Percentiles rank a stretch among this genome's conserved stretches.
Evolutionary conservation across 2,888 invertebrate genomes (phyloP).

Genomic region (Parnassius apollo): DNA sequence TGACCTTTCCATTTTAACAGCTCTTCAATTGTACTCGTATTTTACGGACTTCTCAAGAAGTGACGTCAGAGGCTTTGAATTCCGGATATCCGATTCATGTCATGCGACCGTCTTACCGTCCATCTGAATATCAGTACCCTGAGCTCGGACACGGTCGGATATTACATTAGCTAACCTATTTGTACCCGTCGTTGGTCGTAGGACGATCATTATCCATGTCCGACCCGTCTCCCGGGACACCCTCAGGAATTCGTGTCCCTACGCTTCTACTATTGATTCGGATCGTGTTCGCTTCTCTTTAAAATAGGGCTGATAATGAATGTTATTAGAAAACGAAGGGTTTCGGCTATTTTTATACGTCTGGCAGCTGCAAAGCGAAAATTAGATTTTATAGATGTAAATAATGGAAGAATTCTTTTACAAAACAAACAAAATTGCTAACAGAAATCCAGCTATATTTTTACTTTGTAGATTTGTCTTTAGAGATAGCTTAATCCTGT

Average conservation of each 20-base stretch:
- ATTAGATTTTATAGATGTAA: slow-evolving; percentile 16
- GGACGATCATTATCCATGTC: slow-evolving; percentile 76
- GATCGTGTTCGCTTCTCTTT: slow-evolving; percentile 50
- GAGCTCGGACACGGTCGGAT: slow-evolving; percentile 69
- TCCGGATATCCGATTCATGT: slow-evolving; percentile 50
- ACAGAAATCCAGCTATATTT: too few species aligned
- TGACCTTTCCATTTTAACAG: too few species aligned
- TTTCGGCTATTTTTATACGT: slow-evolving; percentile 36
- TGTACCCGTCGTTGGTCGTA: slow-evolving; percentile 72
- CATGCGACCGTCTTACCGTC: slow-evolving; percentile 46
- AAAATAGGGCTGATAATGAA: slow-evolving; percentile 69
- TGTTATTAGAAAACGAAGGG: slow-evolving; percentile 41
- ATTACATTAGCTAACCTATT: slow-evolving; percentile 80
- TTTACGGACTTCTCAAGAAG: not conserved
- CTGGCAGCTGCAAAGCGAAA: slow-evolving; percentile 38
- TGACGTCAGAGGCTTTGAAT: slow-evolving; percentile 4
- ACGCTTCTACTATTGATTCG: slow-evolving; percentile 64
- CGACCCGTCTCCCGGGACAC: slow-evolving; percentile 61
- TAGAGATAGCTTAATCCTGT: too few species aligned
- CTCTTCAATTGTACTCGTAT: not conserved
- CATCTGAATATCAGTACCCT: slow-evolving; percentile 64
- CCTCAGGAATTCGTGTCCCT: slow-evolving; percentile 62
- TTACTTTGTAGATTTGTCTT: too few species aligned
- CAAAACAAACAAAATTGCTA: not conserved
- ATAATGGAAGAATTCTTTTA: not conserved